These are phyloP conservation scores for Glossosoma conforme DNA, from an alignment of 1,140 invertebrate species.

Conservation along the genomic window DNA sequence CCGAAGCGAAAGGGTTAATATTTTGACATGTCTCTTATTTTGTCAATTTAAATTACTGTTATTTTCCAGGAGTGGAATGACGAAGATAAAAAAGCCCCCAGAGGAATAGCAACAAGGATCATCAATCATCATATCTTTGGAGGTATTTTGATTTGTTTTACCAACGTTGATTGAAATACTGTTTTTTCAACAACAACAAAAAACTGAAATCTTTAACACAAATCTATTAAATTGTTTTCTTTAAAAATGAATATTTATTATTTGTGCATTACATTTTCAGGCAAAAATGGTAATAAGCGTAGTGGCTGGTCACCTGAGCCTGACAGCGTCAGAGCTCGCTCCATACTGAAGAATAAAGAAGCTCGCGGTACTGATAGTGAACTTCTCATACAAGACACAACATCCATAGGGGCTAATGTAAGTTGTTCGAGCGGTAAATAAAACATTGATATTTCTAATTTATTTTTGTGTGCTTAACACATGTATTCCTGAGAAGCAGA, in stretches of 20 bases:
- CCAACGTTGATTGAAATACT: neutral
- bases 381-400: slow-evolving; percentile 45
- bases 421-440: no score
- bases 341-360: slow-evolving; percentile 50
- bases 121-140: slow-evolving; percentile 51
- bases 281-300: slow-evolving; percentile 48
- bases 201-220: no score
- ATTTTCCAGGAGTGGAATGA: slow-evolving; percentile 45
- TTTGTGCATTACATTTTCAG: slow-evolving; percentile 32
- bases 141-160: slow-evolving; percentile 34
- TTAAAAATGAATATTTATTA: neutral
- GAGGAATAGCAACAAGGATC: slow-evolving; percentile 50
- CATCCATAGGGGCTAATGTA: slow-evolving; percentile 46
- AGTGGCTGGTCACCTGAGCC: slow-evolving; percentile 42
- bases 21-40: neutral
- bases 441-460: no score
- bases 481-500: no score
- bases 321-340: slow-evolving; percentile 42
- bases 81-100: slow-evolving; percentile 46
- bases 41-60: neutral
- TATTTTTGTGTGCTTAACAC: no score
- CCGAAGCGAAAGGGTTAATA: no score
- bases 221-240: neutral
- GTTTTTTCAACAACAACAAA: neutral
- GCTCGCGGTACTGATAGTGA: slow-evolving; percentile 49